Evolutionary conservation across 2,797 vertebrate species (phyloP).

Genomic region (Falco berigora): DNA sequence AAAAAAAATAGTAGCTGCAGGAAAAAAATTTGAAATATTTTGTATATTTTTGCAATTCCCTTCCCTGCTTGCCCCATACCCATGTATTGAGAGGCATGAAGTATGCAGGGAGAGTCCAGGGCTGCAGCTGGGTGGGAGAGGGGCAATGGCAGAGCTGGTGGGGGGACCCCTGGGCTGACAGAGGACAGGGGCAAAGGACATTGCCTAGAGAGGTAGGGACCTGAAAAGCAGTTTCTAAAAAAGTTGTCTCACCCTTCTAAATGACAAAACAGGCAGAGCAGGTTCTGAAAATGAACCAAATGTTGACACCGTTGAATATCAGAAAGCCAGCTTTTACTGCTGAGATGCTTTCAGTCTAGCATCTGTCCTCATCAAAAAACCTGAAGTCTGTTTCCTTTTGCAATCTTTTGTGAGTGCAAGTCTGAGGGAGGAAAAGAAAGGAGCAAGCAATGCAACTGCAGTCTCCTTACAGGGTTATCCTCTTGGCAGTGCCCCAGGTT

Average conservation of each 20-base stretch:
- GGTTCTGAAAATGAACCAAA: not conserved
- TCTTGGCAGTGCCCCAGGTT: constrained; percentile 33
- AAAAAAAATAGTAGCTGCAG: not conserved
- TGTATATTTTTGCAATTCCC: not conserved
- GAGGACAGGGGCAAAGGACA: not conserved
- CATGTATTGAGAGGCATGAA: not conserved
- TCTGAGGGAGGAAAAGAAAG: not conserved
- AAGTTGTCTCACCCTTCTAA: not conserved
- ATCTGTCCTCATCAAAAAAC: not conserved
- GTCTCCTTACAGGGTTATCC: constrained; percentile 47
- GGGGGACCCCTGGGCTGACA: not conserved
- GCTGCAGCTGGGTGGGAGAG: not conserved
- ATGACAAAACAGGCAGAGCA: not conserved
- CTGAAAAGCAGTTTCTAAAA: not conserved
- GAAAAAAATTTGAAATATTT: not conserved
- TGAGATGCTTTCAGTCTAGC: not conserved
- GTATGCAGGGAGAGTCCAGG: not conserved
- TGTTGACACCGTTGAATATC: not conserved
- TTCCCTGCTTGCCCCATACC: not conserved
- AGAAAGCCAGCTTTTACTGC: not conserved
- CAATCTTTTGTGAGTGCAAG: not conserved
- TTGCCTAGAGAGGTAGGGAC: not conserved
- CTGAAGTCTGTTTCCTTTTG: not conserved
- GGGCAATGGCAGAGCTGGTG: not conserved
- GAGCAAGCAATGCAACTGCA: not conserved